These are phyloP conservation scores for Coendou prehensilis DNA, from an alignment of 2,797 vertebrate species.

Conservation along the genomic window DNA sequence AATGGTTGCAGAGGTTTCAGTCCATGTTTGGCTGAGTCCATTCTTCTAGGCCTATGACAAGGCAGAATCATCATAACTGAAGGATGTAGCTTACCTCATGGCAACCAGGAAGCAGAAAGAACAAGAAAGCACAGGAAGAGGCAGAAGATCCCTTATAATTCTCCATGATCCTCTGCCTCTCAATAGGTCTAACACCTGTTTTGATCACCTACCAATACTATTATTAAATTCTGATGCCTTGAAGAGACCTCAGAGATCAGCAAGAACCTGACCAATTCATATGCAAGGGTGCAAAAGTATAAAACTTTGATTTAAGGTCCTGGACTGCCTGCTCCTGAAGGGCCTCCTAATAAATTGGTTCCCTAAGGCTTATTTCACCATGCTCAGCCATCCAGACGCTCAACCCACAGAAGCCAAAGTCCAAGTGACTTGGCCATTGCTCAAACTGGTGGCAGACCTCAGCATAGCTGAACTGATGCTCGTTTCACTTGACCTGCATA, in stretches of 20 bases:
- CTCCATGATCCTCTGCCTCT: too few relatives aligned
- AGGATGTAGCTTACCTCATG: not conserved
- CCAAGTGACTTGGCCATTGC: not conserved
- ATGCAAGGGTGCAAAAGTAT: too few relatives aligned
- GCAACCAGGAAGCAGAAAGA: too few relatives aligned
- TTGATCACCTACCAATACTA: too few relatives aligned
- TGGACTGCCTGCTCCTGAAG: too few relatives aligned
- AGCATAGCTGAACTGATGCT: not conserved
- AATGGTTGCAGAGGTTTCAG: not conserved
- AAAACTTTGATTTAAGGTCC: too few relatives aligned
- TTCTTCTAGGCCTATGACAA: not conserved
- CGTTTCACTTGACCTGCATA: not conserved
- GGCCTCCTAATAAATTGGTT: not conserved
- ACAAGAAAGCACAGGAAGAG: not conserved
- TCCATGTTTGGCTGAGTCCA: not conserved
- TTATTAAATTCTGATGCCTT: too few relatives aligned
- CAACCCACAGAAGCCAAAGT: not conserved
- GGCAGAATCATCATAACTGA: not conserved
- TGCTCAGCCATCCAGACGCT: not conserved
- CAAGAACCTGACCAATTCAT: too few relatives aligned
- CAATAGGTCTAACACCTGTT: too few relatives aligned
- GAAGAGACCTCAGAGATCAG: too few relatives aligned
- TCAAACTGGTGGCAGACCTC: not conserved
- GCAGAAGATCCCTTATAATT: not conserved
- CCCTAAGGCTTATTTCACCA: not conserved